phyloP scores from a whole-genome alignment of 37 sponge, comb jelly and placozoan species.

The Cladorhizidae sp. region DNA sequence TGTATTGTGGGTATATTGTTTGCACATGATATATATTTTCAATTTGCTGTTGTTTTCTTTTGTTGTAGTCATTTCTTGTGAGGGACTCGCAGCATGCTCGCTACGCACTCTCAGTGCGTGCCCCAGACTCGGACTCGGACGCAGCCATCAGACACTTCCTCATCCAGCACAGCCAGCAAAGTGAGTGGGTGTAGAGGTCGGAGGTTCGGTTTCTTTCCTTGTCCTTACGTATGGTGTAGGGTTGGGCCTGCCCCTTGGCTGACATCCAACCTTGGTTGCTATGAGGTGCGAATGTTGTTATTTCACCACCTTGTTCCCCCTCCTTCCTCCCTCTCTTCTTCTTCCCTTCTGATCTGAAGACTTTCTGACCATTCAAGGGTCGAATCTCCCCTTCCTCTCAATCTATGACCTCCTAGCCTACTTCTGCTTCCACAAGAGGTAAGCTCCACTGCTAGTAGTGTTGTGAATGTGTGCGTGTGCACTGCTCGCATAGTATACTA shows the following conservation, averaged over 20 bases:
- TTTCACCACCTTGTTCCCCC: too few species aligned
- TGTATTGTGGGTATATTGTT: too few species aligned
- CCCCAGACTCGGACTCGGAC: slow-evolving; percentile 33
- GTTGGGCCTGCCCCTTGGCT: too few species aligned
- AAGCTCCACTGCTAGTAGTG: neutral
- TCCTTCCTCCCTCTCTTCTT: too few species aligned
- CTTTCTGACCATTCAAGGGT: slow-evolving; percentile 78
- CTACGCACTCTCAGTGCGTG: slow-evolving; percentile 75
- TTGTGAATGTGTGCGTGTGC: neutral
- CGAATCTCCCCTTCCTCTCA: slow-evolving; percentile 77
- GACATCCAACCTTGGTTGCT: neutral
- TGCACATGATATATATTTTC: too few species aligned
- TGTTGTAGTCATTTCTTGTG: slow-evolving; percentile 73
- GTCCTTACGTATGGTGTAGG: too few species aligned
- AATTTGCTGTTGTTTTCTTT: too few species aligned
- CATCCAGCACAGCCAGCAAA: slow-evolving; percentile 53
- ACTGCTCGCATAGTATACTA: too few species aligned
- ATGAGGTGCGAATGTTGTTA: neutral
- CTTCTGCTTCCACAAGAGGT: slow-evolving; percentile 88
- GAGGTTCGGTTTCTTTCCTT: too few species aligned
- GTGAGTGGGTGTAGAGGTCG: slow-evolving; percentile 16
- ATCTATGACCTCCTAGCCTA: slow-evolving; percentile 77
- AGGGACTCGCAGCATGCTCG: slow-evolving; percentile 63
- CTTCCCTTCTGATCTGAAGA: neutral
- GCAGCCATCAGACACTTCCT: slow-evolving; percentile 80